Conservation (phyloP, 2,113 vertebrate genomes). For the Hemiscyllium ocellatum region DNA sequence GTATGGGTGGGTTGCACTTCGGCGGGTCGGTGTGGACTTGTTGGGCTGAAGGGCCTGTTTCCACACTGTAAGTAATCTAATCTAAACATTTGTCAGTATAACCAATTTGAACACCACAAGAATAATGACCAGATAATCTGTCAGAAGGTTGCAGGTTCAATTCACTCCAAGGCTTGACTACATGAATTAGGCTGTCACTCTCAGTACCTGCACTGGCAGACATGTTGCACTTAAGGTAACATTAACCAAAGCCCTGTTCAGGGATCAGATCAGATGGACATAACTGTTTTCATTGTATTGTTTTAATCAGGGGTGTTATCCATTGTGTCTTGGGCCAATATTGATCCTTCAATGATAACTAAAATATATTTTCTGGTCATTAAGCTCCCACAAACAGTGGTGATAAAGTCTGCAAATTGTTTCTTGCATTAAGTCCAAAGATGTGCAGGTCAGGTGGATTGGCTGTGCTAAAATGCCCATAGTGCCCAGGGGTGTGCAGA, state of each 20-base stretch:
- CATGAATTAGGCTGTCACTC: background rate
- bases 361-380: background rate
- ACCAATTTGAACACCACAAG: background rate
- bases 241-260: background rate
- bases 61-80: too few species aligned
- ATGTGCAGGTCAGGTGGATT: too few species aligned
- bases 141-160: background rate
- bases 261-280: background rate
- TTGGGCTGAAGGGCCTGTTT: too few species aligned
- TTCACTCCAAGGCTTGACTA: background rate
- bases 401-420: background rate
- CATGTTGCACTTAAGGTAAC: background rate
- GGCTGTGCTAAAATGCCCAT: too few species aligned
- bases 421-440: background rate
- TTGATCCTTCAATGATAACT: background rate
- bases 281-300: background rate
- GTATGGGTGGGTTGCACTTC: too few species aligned
- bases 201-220: background rate
- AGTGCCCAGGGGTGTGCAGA: too few species aligned
- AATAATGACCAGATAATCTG: background rate
- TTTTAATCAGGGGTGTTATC: background rate
- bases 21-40: too few species aligned
- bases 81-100: background rate
- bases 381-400: too few species aligned
- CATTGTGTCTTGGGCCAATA: background rate